Percentiles rank a stretch among this genome's conserved stretches.
Conservation (phyloP, 1,140 invertebrate genomes). For the Drosophila carrolli region DNA sequence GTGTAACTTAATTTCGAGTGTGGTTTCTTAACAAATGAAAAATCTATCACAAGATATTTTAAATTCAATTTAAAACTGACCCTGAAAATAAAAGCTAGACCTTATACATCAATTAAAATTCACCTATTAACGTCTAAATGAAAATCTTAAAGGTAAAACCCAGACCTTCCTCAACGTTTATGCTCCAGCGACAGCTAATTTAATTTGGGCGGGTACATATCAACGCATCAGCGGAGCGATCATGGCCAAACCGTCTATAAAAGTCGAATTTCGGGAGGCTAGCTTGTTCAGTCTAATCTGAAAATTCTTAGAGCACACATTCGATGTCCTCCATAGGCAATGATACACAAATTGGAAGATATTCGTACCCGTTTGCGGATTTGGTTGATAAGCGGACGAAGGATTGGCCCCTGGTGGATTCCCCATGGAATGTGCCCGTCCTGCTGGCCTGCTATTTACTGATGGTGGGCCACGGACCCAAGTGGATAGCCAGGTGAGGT, state of each 20-base stretch:
- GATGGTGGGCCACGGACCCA: slow-evolving; percentile 92
- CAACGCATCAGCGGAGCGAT: slow-evolving; percentile 48
- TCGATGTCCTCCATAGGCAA: slow-evolving; percentile 29
- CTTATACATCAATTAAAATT: not conserved
- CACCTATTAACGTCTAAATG: slow-evolving; percentile 12
- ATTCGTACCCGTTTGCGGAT: slow-evolving; percentile 48
- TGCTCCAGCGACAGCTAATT: slow-evolving; percentile 46
- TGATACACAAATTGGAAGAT: slow-evolving; percentile 34
- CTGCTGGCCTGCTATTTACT: slow-evolving; percentile 92
- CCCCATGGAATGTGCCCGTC: slow-evolving; percentile 90
- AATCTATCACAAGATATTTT: no score
- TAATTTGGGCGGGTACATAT: slow-evolving; percentile 13
- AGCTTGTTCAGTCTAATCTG: slow-evolving; percentile 33
- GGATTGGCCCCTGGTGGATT: slow-evolving; percentile 94
- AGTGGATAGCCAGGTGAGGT: slow-evolving; percentile 90
- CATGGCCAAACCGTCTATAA: slow-evolving; percentile 48
- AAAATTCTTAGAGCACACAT: slow-evolving; percentile 19
- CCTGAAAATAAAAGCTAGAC: slow-evolving; percentile 13
- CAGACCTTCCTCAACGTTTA: slow-evolving; percentile 32
- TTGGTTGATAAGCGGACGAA: slow-evolving; percentile 87
- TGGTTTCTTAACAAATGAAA: no score
- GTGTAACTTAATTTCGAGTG: no score
- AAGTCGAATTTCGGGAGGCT: not conserved
- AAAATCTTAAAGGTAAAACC: slow-evolving; percentile 3
- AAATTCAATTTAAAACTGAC: not conserved